Base-by-base conservation (phyloP, 1,140 invertebrate species). In the Amyelois transitella region DNA sequence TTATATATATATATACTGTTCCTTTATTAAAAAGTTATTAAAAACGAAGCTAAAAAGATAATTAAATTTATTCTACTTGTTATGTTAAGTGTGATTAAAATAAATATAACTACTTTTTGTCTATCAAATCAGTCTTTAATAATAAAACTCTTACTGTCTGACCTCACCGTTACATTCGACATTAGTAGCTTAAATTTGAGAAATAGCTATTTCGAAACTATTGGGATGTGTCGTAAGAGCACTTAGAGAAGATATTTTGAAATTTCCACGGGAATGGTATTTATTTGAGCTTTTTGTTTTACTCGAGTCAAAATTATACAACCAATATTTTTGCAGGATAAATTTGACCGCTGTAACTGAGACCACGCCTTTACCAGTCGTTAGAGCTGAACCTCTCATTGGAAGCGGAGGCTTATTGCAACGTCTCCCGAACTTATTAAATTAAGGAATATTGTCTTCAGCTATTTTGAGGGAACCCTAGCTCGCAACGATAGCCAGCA, bases 381-480 rank as follows among this genome's bases (percentile, higher is more conserved):
- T 59, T 59, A 53, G 43, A 20, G 25, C 43, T 54, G 52, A 20
- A 21, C 2, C 50, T 54, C 61, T 61, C 61, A 64, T 61, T 64
- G 61, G 43, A 44, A 53, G 51, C 19, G 10, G 17, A 58, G 18
- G 62, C 58, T 68, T 68, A 64, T 64, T 68, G 66, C 66, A 50
- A 8, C 56, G 25, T 59, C 53, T 58, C 58, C 22, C 21, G 43
- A 62, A 64, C 66, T 68, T 64, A 68, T 68, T 64, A 68, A 64
- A 61, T 68, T 62, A 68, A 21, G 53, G 45, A 38, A 62, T 66
- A 58, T 66, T 62, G 58, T 56, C 55, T 61, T 45, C 22, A 21
- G 50, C 59, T 56, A 56, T 66, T 58, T 56, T 18, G 48, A 44
- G 25, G 8, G 32, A 38, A 48, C 50, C 53, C 24, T 17, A 48